Percentiles rank a stretch among this genome's conserved stretches.
Evolutionary conservation across 2,888 invertebrate species (phyloP).

Genomic region (Agonopterix subpropinquella): DNA sequence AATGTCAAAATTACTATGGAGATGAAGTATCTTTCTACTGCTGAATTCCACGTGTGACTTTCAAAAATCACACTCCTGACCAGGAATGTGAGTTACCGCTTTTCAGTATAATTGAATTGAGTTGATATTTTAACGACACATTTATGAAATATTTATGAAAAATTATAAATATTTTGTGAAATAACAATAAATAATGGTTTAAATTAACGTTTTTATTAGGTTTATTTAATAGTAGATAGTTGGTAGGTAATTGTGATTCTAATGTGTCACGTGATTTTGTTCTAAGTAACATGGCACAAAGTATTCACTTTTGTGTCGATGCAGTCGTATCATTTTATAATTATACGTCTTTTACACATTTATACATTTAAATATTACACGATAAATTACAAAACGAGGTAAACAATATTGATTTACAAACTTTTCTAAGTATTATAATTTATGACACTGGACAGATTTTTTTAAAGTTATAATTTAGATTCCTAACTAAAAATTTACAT

Average conservation of each 20-base stretch:
- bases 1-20: too few relatives aligned
- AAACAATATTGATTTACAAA: constrained; percentile 15
- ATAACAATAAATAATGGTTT: too few relatives aligned
- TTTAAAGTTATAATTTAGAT: constrained; percentile 24
- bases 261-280: constrained; percentile 5
- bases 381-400: constrained; percentile 18
- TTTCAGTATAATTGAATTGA: too few relatives aligned
- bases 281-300: constrained; percentile 57
- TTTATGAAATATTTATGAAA: too few relatives aligned
- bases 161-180: too few relatives aligned
- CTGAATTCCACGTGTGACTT: too few relatives aligned
- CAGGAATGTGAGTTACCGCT: too few relatives aligned
- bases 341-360: constrained; percentile 11
- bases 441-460: constrained; percentile 64
- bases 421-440: constrained; percentile 18
- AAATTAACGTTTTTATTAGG: too few relatives aligned
- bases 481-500: constrained; percentile 47
- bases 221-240: too few relatives aligned
- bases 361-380: constrained; percentile 1
- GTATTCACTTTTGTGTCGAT: constrained; percentile 60
- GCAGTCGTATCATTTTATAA: constrained; percentile 5
- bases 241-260: neutral
- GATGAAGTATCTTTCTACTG: too few relatives aligned
- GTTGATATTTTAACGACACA: too few relatives aligned
- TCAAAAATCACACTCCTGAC: too few relatives aligned